These are phyloP conservation scores for Taurulus bubalis DNA, from an alignment of 2,113 vertebrate genomes.

Conservation along the genomic window DNA sequence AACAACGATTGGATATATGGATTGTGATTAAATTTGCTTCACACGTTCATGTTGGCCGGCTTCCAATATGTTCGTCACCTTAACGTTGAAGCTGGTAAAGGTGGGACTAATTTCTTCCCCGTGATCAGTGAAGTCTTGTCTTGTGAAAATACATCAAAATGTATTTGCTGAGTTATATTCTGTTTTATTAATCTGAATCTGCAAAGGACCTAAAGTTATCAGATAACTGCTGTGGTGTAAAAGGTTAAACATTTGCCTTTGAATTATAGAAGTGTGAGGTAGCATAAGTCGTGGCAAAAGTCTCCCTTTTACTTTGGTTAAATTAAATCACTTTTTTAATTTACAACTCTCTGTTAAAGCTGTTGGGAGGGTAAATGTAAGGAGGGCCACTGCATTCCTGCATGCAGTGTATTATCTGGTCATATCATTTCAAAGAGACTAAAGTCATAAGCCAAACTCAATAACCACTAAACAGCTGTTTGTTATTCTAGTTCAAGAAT, in stretches of 20 bases:
- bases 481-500: background rate
- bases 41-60: too few relatives aligned
- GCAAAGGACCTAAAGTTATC: background rate
- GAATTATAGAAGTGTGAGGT: background rate
- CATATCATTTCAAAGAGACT: background rate
- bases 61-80: too few relatives aligned
- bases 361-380: background rate
- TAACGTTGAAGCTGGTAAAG: too few relatives aligned
- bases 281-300: background rate
- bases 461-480: background rate
- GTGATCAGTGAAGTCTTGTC: too few relatives aligned
- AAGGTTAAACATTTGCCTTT: background rate
- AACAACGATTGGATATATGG: background rate
- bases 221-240: background rate
- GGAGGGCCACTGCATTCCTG: background rate
- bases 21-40: too few relatives aligned
- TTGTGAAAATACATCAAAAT: background rate
- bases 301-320: background rate
- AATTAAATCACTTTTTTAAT: background rate
- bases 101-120: too few relatives aligned
- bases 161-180: background rate
- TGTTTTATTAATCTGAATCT: background rate
- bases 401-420: background rate
- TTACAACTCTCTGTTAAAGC: background rate
- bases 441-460: background rate